Base-by-base conservation (phyloP, 2,113 vertebrate genomes). In the Capra hircus region DNA sequence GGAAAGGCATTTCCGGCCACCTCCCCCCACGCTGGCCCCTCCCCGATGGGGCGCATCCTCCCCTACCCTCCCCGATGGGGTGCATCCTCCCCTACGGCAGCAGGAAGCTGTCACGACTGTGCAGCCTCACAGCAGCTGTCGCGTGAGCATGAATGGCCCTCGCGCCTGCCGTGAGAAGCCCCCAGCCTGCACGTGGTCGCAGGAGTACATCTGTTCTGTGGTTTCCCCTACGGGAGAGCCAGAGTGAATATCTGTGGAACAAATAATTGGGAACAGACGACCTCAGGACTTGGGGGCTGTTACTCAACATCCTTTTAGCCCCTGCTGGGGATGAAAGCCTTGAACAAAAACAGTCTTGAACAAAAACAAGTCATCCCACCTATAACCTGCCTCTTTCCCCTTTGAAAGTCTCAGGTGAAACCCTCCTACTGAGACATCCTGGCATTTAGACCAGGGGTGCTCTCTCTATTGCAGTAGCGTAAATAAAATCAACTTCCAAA, bases 401-500 rank as follows among this genome's bases (percentile, higher is more conserved):
- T 89, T 1, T 19, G 8, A 62, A 91, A 28, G 8, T 88, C 50
- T 50, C 48, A 40, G 48, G 59, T 52, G 14, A 95, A 95, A 43
- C 33, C 80, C 50, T 52, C 55, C 64, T n/a, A 21, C 52, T 0
- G 36, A 90, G 50, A 60, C 40, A 7, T 16, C 62, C 55, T 50
- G 52, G 92, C 59, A 80, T 80, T 40, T 74, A 74, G 21, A 62
- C 43, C 33, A 43, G 13, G 9, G 57, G 10, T 85, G n/a, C 2
- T 33, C 17, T 90, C 48, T 80, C 57, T 27, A 57, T 28, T 52
- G 74, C 52, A 74, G 57, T 33, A 71, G 28, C 77, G 14, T 93
- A 80, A 85, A 85, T 40, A 80, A 96, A 95, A 84, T 55, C 82
- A 83, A 48, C 78, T 91, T 59, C 19, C 45, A 43, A 53, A 81